phyloP scores from a whole-genome alignment of 2,113 vertebrate genomes.

The zebrafish (Danio rerio) region GRCz12tu NC_133179.1:13975501-13976000 shows the following conservation, averaged over 20 bases:
- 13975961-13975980: too few species aligned
- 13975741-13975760: background rate
- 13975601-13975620: background rate
- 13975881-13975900: too few species aligned
- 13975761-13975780: background rate
- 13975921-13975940: background rate
- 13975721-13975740: background rate
- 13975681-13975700: constrained; percentile 10
- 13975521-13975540: too few species aligned
- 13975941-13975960: too few species aligned
- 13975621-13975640: background rate
- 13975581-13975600: background rate
- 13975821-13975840: background rate
- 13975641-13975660: background rate
- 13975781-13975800: constrained; percentile 2
- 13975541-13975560: too few species aligned
- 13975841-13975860: background rate
- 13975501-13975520: constrained; percentile 20
- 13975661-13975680: background rate
- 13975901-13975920: background rate
- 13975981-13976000: too few species aligned
- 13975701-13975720: background rate
- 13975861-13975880: background rate
- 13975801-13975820: background rate
- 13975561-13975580: constrained; percentile 2